phyloP scores from a whole-genome alignment of 2,888 invertebrate genomes.

The Troilus luridus region DNA sequence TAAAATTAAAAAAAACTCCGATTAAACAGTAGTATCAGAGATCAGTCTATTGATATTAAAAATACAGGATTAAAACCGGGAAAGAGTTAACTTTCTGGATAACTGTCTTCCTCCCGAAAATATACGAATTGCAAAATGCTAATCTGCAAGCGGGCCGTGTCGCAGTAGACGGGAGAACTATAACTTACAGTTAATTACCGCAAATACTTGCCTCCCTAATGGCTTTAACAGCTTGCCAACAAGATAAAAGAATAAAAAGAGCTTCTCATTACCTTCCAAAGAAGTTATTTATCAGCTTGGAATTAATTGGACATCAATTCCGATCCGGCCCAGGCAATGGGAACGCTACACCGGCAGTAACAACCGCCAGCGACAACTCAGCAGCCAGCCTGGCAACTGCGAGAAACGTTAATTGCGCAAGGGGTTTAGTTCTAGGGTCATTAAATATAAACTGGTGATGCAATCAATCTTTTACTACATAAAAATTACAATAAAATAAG shows the following conservation, averaged over 20 bases:
- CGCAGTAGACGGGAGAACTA: not conserved
- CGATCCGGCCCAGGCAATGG: not conserved
- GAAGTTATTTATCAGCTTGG: not conserved
- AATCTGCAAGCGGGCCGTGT: not conserved
- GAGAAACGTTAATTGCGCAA: not conserved
- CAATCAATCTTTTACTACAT: too few species aligned
- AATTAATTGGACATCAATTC: slow-evolving; percentile 26
- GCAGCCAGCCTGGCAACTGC: not conserved
- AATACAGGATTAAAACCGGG: not conserved
- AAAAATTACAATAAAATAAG: too few species aligned
- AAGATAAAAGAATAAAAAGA: not conserved
- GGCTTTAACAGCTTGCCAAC: not conserved
- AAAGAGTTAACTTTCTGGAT: not conserved
- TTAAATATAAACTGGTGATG: too few species aligned
- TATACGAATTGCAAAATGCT: not conserved
- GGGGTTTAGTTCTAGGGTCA: too few species aligned
- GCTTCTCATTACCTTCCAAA: not conserved
- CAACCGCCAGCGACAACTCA: not conserved
- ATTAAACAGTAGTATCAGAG: not conserved
- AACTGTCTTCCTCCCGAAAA: not conserved
- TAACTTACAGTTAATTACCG: slow-evolving; percentile 4
- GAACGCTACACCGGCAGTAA: not conserved
- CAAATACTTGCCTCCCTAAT: not conserved
- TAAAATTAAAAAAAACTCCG: too few species aligned
- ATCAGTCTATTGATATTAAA: not conserved